Base-by-base conservation (phyloP, 1,140 invertebrate genomes). In the Drosophila mauritiana region DNA sequence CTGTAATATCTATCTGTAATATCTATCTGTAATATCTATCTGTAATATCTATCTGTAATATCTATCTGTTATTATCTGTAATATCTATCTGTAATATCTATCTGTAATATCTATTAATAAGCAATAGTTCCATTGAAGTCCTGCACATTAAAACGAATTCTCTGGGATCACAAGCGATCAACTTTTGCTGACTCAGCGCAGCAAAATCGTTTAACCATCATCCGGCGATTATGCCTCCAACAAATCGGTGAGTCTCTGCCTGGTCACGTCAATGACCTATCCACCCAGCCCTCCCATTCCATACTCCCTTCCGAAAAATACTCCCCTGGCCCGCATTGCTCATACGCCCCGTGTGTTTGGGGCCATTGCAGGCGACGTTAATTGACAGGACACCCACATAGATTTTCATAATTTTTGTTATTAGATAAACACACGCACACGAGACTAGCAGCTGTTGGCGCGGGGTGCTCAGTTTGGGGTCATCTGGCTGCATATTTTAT, bases 381-480 rank as follows among this genome's bases (percentile, higher is more conserved):
- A 88, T 86, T 82, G 69, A 75, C 83, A 78, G 51, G 83, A 45
- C 61, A 49, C 83, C 59, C 75, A 58, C 73, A 85, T 81, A 85
- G 72, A 86, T 77, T 85, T 85, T 85, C 78, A 88, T 88, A 85
- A 85, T 86, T 81, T 81, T 73, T 81, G 68, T 78, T 77, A 83
- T 80, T 62, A 81, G 73, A 65, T 56, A 80, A 54, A 73, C 59
- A 72, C 49, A 58, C 48, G 37, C 39, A 54, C 25, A 61, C 36
- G 27, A 20, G 39, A 34, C 48, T 46, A 54, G 43, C 65, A 49
- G 54, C 7, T 37, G 43, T 46, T 13, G 40, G 3, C 7, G 7
- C 17, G 22, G 17, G 0, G 22, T 13, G 31, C 31, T 31, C 3
- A 10, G 31, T 31, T 31, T 8, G 45, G 43, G 81, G 73, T 84